Evolutionary conservation across 1,140 invertebrate species (phyloP).

Genomic region (Diplogasteroides magnus): DNA sequence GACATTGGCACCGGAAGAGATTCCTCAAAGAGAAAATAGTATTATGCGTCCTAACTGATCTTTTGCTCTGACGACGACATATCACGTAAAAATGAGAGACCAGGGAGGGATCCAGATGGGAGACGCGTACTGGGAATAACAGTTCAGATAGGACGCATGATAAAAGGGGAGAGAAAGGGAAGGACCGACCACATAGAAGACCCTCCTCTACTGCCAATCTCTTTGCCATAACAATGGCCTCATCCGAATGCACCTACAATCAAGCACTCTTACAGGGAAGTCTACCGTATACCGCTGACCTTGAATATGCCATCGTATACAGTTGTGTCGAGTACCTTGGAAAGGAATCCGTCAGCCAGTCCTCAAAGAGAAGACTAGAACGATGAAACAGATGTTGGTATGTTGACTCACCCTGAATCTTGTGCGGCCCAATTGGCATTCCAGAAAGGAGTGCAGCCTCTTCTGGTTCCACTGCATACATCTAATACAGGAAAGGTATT

Average conservation of each 20-base stretch:
- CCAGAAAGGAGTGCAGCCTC: constrained; percentile 46
- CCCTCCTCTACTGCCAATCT: constrained; percentile 50
- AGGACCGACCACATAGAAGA: constrained; percentile 43
- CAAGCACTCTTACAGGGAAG: no score
- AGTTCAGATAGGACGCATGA: no score
- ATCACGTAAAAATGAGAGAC: no score
- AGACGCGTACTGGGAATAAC: no score
- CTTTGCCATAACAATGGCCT: constrained; percentile 52
- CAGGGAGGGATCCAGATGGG: no score
- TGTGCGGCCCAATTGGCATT: constrained; percentile 38
- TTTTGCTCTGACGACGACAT: no score
- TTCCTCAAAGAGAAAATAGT: constrained; percentile 34
- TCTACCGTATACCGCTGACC: constrained; percentile 5
- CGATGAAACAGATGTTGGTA: background rate
- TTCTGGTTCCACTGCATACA: constrained; percentile 47
- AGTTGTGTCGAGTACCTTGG: constrained; percentile 38
- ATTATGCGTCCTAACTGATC: no score
- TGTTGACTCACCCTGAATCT: constrained; percentile 44
- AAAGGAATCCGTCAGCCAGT: constrained; percentile 47
- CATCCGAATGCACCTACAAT: constrained; percentile 45
- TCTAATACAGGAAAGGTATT: no score
- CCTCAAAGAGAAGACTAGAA: constrained; percentile 19
- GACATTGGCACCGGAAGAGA: constrained; percentile 50
- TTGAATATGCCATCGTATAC: constrained; percentile 43
- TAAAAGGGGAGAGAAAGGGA: background rate